A percentile compares a stretch with the other conserved stretches of the same genome.
These are phyloP conservation scores for Arctia plantaginis DNA, from an alignment of 2,888 invertebrate genomes.

Conservation along the genomic window DNA sequence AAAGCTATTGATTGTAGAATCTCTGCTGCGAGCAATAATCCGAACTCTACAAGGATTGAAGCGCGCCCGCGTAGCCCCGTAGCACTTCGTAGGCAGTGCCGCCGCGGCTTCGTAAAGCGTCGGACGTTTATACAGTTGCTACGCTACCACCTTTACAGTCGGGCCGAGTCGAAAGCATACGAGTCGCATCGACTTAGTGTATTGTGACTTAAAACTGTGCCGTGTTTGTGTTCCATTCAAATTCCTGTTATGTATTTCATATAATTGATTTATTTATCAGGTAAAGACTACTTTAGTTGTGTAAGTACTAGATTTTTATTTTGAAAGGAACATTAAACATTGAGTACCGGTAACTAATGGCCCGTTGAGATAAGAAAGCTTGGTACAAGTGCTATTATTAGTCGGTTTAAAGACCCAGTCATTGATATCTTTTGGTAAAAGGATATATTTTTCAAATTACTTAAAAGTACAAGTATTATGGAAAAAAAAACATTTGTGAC, in stretches of 20 bases:
- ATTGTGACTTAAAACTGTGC: conserved; percentile 56
- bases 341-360: conserved; percentile 75
- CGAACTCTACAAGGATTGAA: conserved; percentile 75
- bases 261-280: conserved; percentile 57
- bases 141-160: conserved; percentile 51
- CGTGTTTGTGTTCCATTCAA: conserved; percentile 58
- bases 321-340: conserved; percentile 68
- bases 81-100: conserved; percentile 76
- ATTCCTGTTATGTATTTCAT: conserved; percentile 53
- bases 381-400: conserved; percentile 58
- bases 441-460: conserved; percentile 14
- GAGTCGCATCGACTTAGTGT: conserved; percentile 47
- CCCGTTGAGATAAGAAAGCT: conserved; percentile 77
- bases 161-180: conserved; percentile 39
- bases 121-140: conserved; percentile 63
- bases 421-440: conserved; percentile 36
- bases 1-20: conserved; percentile 81
- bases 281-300: conserved; percentile 62
- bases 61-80: conserved; percentile 70
- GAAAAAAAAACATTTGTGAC: neutral
- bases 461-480: too few species aligned
- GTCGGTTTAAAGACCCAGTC: conserved; percentile 50
- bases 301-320: conserved; percentile 54
- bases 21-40: conserved; percentile 79
- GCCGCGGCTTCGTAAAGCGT: conserved; percentile 74